Conservation (phyloP, 2,797 vertebrate genomes). For the Anniella stebbinsi region DNA sequence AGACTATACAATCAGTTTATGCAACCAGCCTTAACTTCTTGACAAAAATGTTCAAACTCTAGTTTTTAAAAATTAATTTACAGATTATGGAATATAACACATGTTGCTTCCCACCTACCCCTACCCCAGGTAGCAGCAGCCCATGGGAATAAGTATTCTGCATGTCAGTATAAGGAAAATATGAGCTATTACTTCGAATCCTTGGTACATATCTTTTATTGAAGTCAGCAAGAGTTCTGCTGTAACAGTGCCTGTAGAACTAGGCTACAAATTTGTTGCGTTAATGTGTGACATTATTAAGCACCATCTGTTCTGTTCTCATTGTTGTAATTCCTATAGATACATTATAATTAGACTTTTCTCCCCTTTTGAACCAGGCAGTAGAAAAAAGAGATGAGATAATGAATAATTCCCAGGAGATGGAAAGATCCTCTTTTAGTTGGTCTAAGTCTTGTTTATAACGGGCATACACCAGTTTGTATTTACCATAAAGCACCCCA, state of each 20-base stretch:
- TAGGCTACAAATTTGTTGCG: constrained; percentile 23
- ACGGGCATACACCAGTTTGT: constrained; percentile 66
- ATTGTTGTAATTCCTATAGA: constrained; percentile 60
- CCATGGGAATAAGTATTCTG: constrained; percentile 33
- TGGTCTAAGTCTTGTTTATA: constrained; percentile 69
- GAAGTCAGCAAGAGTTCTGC: constrained; percentile 8
- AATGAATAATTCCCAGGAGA: constrained; percentile 69
- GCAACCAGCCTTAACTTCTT: neutral
- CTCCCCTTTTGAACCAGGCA: constrained; percentile 53
- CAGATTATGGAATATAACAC: neutral
- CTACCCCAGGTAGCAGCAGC: neutral
- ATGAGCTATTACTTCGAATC: constrained; percentile 41
- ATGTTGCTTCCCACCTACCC: neutral
- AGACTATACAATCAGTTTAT: neutral
- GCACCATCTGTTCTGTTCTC: constrained; percentile 40
- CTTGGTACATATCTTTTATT: neutral
- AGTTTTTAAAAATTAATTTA: neutral
- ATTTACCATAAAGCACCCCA: constrained; percentile 80
- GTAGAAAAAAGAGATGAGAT: constrained; percentile 59
- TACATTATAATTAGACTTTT: constrained; percentile 55
- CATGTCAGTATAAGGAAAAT: constrained; percentile 56
- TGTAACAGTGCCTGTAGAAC: constrained; percentile 9
- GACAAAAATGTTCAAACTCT: neutral
- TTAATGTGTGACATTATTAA: constrained; percentile 42
- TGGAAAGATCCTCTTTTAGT: constrained; percentile 70